These are phyloP conservation scores for Catocala nupta DNA, from an alignment of 2,888 invertebrate genomes.

Conservation along the genomic window DNA sequence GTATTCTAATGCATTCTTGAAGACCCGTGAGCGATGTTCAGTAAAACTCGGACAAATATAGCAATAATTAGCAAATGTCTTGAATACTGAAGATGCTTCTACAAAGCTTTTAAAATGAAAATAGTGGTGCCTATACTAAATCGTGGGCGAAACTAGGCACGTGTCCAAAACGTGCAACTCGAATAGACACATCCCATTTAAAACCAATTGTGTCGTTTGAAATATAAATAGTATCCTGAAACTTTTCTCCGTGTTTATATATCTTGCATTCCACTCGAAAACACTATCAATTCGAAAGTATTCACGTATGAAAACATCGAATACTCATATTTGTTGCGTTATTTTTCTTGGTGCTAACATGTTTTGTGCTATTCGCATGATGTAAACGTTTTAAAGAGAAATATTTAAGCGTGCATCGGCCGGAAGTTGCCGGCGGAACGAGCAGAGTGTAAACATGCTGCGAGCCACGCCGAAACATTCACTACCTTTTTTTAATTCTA, in stretches of 20 bases:
- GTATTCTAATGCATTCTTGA: neutral
- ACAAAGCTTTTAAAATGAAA: constrained; percentile 31
- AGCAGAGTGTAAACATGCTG: constrained; percentile 69
- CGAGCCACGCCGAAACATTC: constrained; percentile 66
- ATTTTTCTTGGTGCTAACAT: constrained; percentile 45
- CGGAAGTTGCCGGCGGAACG: constrained; percentile 69
- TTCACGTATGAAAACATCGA: constrained; percentile 31
- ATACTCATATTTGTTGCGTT: constrained; percentile 32
- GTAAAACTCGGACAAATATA: neutral
- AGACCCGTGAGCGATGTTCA: neutral
- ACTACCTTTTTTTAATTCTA: constrained; percentile 59
- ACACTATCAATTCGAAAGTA: constrained; percentile 25
- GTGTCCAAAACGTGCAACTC: constrained; percentile 31
- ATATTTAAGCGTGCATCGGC: constrained; percentile 68
- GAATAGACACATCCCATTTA: constrained; percentile 7
- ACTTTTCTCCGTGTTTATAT: constrained; percentile 3
- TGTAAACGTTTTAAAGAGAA: constrained; percentile 64
- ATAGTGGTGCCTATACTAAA: constrained; percentile 23
- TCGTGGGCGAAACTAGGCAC: constrained; percentile 34
- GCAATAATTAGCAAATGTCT: constrained; percentile 22
- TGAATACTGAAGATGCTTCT: constrained; percentile 10
- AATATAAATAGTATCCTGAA: constrained; percentile 11
- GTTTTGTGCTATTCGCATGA: constrained; percentile 54
- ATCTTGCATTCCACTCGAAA: constrained; percentile 26
- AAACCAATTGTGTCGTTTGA: constrained; percentile 13